These are phyloP conservation scores for Dufourea novaeangliae DNA, from an alignment of 1,140 invertebrate genomes.

Conservation along the genomic window DNA sequence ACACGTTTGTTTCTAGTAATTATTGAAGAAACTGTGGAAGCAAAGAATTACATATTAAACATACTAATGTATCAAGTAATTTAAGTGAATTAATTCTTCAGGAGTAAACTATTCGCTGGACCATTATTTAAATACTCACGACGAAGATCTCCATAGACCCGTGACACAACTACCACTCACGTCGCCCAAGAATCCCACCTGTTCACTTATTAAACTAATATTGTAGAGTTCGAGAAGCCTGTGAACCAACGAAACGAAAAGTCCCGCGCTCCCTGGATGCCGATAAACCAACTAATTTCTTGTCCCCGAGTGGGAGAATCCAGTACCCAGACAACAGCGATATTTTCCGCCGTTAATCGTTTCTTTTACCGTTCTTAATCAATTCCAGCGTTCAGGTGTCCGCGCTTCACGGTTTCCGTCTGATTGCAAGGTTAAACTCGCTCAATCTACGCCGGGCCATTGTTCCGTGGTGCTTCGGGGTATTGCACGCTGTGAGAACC, in stretches of 20 bases:
- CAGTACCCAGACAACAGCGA: not conserved
- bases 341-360: constrained; percentile 16
- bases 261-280: not conserved
- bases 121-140: no score
- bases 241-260: not conserved
- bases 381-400: not conserved
- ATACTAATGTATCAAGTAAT: no score
- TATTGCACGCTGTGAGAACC: not conserved
- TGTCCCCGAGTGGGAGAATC: not conserved
- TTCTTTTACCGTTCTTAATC: constrained; percentile 31
- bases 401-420: constrained; percentile 10
- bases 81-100: no score
- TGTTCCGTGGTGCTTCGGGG: not conserved
- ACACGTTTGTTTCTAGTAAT: no score
- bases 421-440: constrained; percentile 10
- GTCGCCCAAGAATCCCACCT: not conserved
- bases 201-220: not conserved
- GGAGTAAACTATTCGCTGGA: no score
- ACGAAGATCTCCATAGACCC: no score
- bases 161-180: no score
- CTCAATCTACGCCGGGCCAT: not conserved
- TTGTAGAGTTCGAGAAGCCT: no score
- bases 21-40: no score
- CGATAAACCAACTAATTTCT: constrained; percentile 21
- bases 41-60: no score